phyloP scores from a whole-genome alignment of 2,888 invertebrate genomes.

The Drosophila falleni region DNA sequence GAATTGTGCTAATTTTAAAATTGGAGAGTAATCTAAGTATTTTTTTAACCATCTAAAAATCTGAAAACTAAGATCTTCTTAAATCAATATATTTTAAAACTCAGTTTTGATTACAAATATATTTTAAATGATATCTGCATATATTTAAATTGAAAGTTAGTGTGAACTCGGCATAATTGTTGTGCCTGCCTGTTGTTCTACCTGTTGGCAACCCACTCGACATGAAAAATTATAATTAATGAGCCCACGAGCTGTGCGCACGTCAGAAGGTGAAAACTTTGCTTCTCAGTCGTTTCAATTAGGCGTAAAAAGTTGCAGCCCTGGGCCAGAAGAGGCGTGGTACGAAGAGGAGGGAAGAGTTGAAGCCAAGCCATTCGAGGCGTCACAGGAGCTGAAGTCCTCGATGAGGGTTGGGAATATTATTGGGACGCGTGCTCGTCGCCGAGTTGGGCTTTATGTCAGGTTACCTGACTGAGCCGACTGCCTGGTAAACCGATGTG shows the following conservation, averaged over 20 bases:
- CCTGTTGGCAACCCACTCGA: constrained; percentile 72
- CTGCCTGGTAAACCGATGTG: constrained; percentile 33
- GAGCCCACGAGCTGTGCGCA: constrained; percentile 66
- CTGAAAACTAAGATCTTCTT: not conserved
- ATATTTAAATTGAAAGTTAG: not conserved
- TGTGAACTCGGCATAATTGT: constrained; percentile 19
- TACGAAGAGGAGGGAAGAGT: no score
- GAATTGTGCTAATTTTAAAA: no score
- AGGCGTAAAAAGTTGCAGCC: constrained; percentile 71
- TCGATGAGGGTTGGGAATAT: constrained; percentile 60
- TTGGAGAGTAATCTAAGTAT: no score
- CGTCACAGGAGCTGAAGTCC: constrained; percentile 18
- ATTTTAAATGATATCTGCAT: not conserved
- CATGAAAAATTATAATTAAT: constrained; percentile 73
- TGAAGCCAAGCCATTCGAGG: no score
- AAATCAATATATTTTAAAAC: not conserved
- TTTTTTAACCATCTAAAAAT: no score
- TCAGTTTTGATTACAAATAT: not conserved
- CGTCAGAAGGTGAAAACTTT: constrained; percentile 75
- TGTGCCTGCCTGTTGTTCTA: constrained; percentile 30
- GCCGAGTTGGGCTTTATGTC: constrained; percentile 38
- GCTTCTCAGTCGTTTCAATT: constrained; percentile 69
- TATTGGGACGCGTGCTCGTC: constrained; percentile 52
- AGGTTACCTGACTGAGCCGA: constrained; percentile 40
- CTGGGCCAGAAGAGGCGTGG: constrained; percentile 20